Conservation (phyloP, 2,797 vertebrate species). For the Orestias chungarensis region DNA sequence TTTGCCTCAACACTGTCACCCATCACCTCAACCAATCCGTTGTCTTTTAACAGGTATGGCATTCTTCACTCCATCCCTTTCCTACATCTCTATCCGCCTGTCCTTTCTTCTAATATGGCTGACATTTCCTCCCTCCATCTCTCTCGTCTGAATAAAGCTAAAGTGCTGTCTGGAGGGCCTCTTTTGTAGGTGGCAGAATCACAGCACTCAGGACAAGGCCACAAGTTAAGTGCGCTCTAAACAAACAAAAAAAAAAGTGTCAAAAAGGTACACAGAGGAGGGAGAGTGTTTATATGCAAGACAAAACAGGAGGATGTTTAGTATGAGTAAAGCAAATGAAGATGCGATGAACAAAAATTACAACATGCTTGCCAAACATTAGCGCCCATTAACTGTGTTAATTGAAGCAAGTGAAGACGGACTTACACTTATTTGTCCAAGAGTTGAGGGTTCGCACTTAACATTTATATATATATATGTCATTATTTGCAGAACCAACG, state of each 20-base stretch:
- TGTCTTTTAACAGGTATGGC: slow-evolving; percentile 63
- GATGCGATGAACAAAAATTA: slow-evolving; percentile 9
- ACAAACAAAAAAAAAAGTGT: slow-evolving; percentile 48
- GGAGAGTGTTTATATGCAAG: slow-evolving; percentile 44
- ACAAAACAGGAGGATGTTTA: slow-evolving; percentile 10
- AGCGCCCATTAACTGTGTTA: neutral
- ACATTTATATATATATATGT: neutral
- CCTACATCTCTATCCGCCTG: slow-evolving; percentile 45
- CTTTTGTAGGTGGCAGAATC: slow-evolving; percentile 58
- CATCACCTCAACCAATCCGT: slow-evolving; percentile 45
- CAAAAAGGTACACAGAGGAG: slow-evolving; percentile 26
- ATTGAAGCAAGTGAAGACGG: neutral
- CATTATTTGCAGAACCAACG: neutral
- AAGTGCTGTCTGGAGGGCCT: slow-evolving; percentile 61
- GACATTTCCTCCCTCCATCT: slow-evolving; percentile 61
- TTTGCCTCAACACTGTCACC: slow-evolving; percentile 42
- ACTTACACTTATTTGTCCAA: neutral
- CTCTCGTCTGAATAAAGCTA: slow-evolving; percentile 48
- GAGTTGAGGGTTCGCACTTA: neutral
- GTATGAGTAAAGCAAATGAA: slow-evolving; percentile 22
- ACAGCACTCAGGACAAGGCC: slow-evolving; percentile 48
- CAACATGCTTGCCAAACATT: neutral
- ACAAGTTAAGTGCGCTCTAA: slow-evolving; percentile 65
- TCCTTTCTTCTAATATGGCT: slow-evolving; percentile 59
- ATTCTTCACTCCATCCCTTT: slow-evolving; percentile 45